phyloP scores from a whole-genome alignment of 2,888 invertebrate species.

The Pimpla rufipes region DNA sequence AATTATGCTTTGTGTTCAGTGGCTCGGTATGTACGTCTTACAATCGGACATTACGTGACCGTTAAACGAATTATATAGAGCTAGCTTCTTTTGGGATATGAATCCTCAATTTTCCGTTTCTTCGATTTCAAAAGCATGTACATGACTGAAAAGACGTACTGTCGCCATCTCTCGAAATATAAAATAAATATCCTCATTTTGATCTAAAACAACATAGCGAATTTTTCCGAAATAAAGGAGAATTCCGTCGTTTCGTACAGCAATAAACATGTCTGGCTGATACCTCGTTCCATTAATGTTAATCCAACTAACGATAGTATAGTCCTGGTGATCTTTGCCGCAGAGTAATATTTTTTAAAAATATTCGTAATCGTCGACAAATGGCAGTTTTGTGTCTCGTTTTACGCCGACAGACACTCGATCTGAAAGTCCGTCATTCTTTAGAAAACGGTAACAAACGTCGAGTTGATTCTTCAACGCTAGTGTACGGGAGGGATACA shows the following conservation, averaged over 20 bases:
- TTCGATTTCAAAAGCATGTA: not conserved
- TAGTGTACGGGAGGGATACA: not conserved
- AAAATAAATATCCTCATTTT: not conserved
- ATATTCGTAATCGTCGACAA: not conserved
- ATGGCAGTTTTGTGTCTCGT: not conserved
- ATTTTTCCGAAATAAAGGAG: not conserved
- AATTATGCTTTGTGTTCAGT: not conserved
- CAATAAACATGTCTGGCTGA: not conserved
- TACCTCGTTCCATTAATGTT: not conserved
- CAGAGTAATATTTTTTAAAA: not conserved
- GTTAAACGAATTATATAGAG: not conserved
- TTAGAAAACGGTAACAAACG: not conserved
- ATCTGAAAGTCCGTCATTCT: not conserved
- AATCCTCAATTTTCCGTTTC: slow-evolving; percentile 1
- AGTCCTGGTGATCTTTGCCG: not conserved
- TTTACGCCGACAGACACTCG: not conserved
- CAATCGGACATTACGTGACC: not conserved
- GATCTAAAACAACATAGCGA: not conserved
- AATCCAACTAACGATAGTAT: not conserved
- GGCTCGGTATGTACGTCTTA: slow-evolving; percentile 6
- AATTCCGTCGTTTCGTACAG: not conserved
- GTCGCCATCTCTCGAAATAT: too few species aligned
- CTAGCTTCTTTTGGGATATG: slow-evolving; percentile 6
- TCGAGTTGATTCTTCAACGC: not conserved
- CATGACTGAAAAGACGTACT: too few species aligned